These are phyloP conservation scores for Nothoprocta perdicaria DNA, from an alignment of 2,113 vertebrate species.

Conservation along the genomic window DNA sequence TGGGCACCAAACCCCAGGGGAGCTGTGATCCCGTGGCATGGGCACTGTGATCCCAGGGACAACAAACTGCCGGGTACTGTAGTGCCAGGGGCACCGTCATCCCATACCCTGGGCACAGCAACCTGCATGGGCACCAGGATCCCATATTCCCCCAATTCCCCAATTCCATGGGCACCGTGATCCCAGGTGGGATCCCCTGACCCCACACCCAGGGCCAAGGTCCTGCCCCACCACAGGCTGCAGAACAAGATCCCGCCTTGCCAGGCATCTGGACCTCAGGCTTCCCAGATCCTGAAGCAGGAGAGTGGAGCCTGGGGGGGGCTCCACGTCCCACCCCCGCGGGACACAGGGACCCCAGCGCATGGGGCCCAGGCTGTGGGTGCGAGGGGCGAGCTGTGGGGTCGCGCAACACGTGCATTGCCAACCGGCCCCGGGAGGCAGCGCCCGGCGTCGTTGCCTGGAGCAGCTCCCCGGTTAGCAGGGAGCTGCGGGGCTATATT, in stretches of 20 bases:
- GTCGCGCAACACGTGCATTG: too few species aligned
- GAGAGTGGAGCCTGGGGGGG: too few species aligned
- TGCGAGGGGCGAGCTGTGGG: too few species aligned
- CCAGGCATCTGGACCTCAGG: not conserved
- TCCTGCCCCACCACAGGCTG: not conserved
- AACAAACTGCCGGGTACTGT: not conserved
- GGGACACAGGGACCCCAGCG: too few species aligned
- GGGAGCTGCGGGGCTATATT: not conserved
- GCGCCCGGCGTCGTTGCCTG: too few species aligned
- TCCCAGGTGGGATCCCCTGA: too few species aligned
- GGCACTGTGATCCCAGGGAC: too few species aligned
- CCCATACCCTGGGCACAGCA: not conserved
- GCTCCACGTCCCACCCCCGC: too few species aligned
- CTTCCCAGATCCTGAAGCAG: too few species aligned
- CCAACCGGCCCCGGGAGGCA: too few species aligned
- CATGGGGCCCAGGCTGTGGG: too few species aligned
- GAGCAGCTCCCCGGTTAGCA: not conserved
- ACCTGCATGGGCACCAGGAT: not conserved
- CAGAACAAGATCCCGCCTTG: rapidly evolving
- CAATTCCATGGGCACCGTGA: not conserved
- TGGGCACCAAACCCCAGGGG: not conserved
- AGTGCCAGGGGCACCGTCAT: not conserved
- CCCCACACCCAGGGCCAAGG: rapidly evolving
- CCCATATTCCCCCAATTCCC: too few species aligned
- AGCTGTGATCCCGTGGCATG: not conserved